Evolutionary conservation across 2,888 invertebrate species (phyloP).

Genomic region (Morpho deidamia): DNA sequence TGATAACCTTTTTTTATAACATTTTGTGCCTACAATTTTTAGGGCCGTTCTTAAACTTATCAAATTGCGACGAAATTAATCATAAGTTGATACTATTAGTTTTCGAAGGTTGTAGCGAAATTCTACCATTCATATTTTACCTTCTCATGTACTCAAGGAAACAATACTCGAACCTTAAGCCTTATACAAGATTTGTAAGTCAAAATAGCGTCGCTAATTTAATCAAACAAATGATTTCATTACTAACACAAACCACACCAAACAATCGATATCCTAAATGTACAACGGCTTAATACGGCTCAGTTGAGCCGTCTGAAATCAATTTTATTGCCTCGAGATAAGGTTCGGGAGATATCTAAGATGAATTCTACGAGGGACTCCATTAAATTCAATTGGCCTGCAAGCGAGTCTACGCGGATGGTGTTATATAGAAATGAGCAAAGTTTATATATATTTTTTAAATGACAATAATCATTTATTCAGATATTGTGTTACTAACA

Average conservation of each 20-base stretch:
- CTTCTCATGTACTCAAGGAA: not conserved
- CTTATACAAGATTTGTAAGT: not conserved
- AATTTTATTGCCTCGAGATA: not conserved
- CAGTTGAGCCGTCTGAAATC: not conserved
- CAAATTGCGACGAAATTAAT: no score
- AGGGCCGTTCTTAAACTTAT: no score
- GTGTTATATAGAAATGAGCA: slow-evolving; percentile 22
- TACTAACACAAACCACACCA: slow-evolving; percentile 3
- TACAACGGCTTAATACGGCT: slow-evolving; percentile 8
- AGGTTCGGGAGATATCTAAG: slow-evolving; percentile 3
- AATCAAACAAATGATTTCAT: slow-evolving; percentile 9
- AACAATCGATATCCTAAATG: slow-evolving; percentile 9
- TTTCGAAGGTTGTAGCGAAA: no score
- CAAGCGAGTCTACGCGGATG: slow-evolving; percentile 36
- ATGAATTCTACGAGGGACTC: slow-evolving; percentile 35
- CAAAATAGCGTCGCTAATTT: not conserved
- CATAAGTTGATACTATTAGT: no score
- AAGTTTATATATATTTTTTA: no score
- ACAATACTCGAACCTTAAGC: not conserved
- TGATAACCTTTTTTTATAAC: no score
- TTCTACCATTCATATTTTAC: not conserved
- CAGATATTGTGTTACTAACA: no score
- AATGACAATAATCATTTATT: no score
- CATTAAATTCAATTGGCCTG: slow-evolving; percentile 63
- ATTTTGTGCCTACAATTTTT: no score